Evolutionary conservation across 2,113 vertebrate species (phyloP).

Genomic region (Plotosus lineatus): DNA sequence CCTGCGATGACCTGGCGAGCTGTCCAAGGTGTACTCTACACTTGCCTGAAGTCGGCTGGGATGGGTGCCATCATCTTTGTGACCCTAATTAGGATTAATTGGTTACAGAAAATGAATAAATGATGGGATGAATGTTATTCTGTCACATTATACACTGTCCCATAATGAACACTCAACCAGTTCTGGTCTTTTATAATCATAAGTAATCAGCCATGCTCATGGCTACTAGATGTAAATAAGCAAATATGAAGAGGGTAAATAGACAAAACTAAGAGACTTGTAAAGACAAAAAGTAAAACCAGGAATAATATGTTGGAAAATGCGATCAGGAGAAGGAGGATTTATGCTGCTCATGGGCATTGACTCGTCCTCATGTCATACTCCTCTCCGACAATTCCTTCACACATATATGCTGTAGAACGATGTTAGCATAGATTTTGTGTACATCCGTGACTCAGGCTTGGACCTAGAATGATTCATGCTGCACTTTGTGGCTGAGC

Average conservation of each 20-base stretch:
- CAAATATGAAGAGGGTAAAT: conserved; percentile 37
- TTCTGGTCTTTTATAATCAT: not conserved
- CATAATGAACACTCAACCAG: not conserved
- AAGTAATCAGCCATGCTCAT: not conserved
- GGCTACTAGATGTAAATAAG: conserved; percentile 41
- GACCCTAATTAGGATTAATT: too few species aligned
- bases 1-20: too few species aligned
- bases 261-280: not conserved
- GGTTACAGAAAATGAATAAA: too few species aligned
- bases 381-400: not conserved
- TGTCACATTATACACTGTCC: not conserved
- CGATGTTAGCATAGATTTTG: conserved; percentile 6
- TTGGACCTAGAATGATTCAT: conserved; percentile 20
- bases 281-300: not conserved
- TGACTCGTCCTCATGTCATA: not conserved
- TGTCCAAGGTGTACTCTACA: too few species aligned
- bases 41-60: too few species aligned
- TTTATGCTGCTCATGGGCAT: not conserved
- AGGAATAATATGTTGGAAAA: not conserved
- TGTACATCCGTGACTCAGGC: conserved; percentile 1
- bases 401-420: conserved; percentile 12
- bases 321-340: not conserved
- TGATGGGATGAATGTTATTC: too few species aligned
- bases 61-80: too few species aligned
- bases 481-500: conserved; percentile 9